Percentiles rank a stretch among this genome's conserved stretches.
Evolutionary conservation across 2,113 vertebrate genomes (phyloP).

Genomic region (Lonchura striata): DNA sequence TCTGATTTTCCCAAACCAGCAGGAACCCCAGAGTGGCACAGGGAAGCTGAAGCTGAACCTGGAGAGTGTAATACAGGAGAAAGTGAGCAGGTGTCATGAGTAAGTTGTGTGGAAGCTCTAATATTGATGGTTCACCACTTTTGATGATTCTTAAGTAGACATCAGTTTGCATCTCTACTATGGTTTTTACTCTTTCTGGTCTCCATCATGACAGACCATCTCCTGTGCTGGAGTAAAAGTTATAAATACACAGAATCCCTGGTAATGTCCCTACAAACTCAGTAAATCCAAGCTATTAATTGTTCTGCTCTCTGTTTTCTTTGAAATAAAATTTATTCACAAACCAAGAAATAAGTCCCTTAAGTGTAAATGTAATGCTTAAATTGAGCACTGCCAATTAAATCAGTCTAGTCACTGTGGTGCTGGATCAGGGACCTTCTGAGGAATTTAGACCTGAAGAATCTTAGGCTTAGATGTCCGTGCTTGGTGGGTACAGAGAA

Average conservation of each 20-base stretch:
- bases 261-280: neutral
- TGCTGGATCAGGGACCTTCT: neutral
- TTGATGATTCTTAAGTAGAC: neutral
- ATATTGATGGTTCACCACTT: neutral
- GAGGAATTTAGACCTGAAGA: neutral
- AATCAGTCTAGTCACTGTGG: neutral
- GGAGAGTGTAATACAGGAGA: neutral
- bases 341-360: neutral
- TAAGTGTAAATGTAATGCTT: neutral
- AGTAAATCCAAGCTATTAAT: neutral
- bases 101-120: neutral
- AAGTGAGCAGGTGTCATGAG: neutral
- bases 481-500: neutral
- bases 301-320: neutral
- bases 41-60: neutral
- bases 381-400: neutral
- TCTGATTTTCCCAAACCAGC: neutral
- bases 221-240: neutral
- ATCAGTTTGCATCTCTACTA: rapidly evolving
- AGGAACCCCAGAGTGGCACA: rapidly evolving
- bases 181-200: neutral
- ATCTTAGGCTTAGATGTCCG: neutral
- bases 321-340: neutral
- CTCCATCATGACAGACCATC: neutral
- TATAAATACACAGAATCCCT: neutral